phyloP scores from a whole-genome alignment of 1,140 invertebrate genomes.

The Halyomorpha halys region DNA sequence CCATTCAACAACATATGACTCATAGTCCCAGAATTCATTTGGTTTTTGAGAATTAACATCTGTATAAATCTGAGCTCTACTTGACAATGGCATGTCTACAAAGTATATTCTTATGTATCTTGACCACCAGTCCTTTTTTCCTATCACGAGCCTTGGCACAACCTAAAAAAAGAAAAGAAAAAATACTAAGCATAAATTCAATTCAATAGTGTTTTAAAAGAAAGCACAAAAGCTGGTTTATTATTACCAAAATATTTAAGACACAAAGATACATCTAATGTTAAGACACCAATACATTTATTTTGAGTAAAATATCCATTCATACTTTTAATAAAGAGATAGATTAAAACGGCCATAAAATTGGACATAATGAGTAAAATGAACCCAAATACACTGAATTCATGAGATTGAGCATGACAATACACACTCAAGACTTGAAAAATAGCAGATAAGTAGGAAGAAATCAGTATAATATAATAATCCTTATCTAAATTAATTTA shows the following conservation, averaged over 20 bases:
- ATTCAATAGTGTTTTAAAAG: neutral
- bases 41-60: conserved; percentile 98
- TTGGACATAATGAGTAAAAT: no score
- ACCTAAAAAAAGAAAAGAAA: conserved; percentile 8
- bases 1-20: conserved; percentile 97
- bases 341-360: no score
- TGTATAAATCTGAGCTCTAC: conserved; percentile 91
- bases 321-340: no score
- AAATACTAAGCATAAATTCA: neutral
- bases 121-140: neutral
- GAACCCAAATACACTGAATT: no score
- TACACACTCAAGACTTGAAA: no score
- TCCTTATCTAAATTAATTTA: no score
- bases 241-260: neutral
- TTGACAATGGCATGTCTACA: conserved; percentile 71
- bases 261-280: no score
- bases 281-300: no score
- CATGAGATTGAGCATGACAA: no score
- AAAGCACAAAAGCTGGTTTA: neutral
- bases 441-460: no score
- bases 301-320: no score
- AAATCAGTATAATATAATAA: no score
- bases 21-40: conserved; percentile 99
- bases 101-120: neutral
- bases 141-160: neutral